phyloP scores from a whole-genome alignment of 2,888 invertebrate genomes.

The Lepidochrysops patricia region DNA sequence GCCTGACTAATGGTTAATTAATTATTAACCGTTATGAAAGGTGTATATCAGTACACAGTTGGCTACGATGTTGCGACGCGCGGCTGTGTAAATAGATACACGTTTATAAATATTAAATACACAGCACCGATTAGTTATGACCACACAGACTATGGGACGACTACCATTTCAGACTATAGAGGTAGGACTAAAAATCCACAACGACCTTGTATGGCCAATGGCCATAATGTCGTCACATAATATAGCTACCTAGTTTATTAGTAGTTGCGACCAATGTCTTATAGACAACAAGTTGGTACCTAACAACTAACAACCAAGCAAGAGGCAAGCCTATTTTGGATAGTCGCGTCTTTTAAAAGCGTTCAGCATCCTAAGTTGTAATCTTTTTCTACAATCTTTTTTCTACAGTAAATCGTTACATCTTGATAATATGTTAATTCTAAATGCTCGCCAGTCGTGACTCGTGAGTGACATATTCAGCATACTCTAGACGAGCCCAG shows the following conservation, averaged over 20 bases:
- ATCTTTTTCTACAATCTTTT: no score
- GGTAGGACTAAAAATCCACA: background rate
- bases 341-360: no score
- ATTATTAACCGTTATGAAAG: background rate
- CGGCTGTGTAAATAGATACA: background rate
- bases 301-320: no score
- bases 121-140: background rate
- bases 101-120: background rate
- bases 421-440: background rate
- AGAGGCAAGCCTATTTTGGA: no score
- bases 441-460: no score
- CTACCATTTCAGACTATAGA: background rate
- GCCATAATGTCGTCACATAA: no score
- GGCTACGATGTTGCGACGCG: background rate
- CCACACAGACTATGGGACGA: no score
- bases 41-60: background rate
- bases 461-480: background rate
- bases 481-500: background rate
- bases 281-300: no score
- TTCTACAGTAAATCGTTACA: background rate
- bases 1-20: no score
- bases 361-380: no score
- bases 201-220: background rate
- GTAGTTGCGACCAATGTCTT: no score
- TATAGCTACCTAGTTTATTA: no score